Percentiles rank a stretch among this genome's conserved stretches.
phyloP scores from a whole-genome alignment of 2,888 invertebrate genomes.

The Erpobdella octoculata region DNA sequence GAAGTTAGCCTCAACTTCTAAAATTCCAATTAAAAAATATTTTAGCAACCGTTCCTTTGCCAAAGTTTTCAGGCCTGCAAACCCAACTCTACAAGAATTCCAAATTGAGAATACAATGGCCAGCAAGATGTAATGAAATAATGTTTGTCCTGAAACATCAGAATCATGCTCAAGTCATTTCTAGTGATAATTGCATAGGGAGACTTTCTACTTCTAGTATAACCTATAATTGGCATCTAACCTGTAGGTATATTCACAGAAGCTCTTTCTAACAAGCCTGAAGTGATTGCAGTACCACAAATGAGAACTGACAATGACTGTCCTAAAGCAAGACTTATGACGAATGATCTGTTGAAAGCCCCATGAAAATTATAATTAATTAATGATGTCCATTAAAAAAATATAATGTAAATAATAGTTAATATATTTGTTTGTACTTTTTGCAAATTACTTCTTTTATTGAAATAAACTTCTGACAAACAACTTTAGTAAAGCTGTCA shows the following conservation, averaged over 20 bases:
- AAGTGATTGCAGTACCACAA: constrained; percentile 62
- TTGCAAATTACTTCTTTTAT: too few species aligned
- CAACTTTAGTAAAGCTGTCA: too few species aligned
- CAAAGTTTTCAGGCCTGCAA: constrained; percentile 60
- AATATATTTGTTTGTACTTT: too few species aligned
- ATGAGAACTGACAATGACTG: constrained; percentile 69
- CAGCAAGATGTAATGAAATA: constrained; percentile 64
- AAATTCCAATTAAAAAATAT: constrained; percentile 66
- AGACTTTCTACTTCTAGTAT: neutral
- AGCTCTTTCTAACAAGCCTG: constrained; percentile 55
- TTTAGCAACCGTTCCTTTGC: constrained; percentile 68
- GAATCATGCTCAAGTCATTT: neutral
- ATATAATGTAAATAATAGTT: too few species aligned
- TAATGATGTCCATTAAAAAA: too few species aligned
- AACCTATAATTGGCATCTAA: constrained; percentile 42
- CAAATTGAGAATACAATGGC: constrained; percentile 70
- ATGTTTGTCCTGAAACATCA: constrained; percentile 9
- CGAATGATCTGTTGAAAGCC: constrained; percentile 32
- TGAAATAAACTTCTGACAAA: too few species aligned
- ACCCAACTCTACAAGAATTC: constrained; percentile 62
- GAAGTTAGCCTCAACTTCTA: constrained; percentile 80
- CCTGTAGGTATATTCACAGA: constrained; percentile 68
- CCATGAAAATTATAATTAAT: too few species aligned
- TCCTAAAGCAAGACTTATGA: constrained; percentile 48
- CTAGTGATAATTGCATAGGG: neutral